Base-by-base conservation (phyloP, 1,140 invertebrate genomes). In the Bombus balteatus region DNA sequence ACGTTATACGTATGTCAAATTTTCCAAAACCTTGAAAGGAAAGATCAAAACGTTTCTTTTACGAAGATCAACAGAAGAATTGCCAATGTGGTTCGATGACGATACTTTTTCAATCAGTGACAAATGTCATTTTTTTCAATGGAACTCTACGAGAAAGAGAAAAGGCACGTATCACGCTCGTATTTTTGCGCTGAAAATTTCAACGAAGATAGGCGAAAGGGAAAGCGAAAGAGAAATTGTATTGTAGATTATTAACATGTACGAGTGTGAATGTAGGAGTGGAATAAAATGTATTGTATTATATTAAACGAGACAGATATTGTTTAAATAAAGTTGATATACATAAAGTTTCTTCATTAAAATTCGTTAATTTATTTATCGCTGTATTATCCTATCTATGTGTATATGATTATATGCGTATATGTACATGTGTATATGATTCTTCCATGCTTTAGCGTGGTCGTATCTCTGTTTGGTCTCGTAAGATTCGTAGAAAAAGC, bases 301-400 rank as follows among this genome's bases (percentile, higher is more conserved):
- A 93, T 94, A 94, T 86, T 71, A 92, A 91, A 93, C 92, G 86
- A 94, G 93, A 88, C 91, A 91, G 82, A 93, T 92, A 93, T 94
- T 94, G 92, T 94, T 94, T 94, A 93, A 93, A 94, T 94, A 94
- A 94, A 94, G 93, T 94, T 93, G 90, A 94, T 94, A 94, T 94
- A 91, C 90, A 92, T 92, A 90, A 91, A 88, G 37, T 32, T 41
- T 57, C 9, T 57, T 57, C 9, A 0, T 8, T 18, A 9, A 32
- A 3, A n/a, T 6, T 15, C n/a, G 59, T 62, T n/a, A 10, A n/a
- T 15, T 66, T 6, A 8, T 18, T 66, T n/a, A 13, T n/a, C n/a
- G n/a, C 32, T 6, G 3, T 1, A 66, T 66, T 8, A 2, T 66
- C 12, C n/a, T 32, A 12, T 70, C 34, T 28, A 13, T 12, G 34